Evolutionary conservation across 1,140 invertebrate species (phyloP), one percentile per base, ranked within the genome.

Genomic region (Drosophila lacertosa): DNA sequence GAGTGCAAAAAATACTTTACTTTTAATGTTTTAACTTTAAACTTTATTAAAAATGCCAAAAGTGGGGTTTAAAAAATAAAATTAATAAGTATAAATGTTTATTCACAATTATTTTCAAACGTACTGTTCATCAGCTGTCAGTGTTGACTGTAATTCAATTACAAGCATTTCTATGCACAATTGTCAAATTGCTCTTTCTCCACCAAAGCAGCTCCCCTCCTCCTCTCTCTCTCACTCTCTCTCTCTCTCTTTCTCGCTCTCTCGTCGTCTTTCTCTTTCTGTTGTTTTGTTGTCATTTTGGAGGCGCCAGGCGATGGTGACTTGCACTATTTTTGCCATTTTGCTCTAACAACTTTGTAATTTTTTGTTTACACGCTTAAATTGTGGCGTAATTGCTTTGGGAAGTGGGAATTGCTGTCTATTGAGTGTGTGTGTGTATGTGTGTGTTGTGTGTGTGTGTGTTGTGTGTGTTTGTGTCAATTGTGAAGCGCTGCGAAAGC

Each of bases 291-390:
- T 65, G 37, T 65, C 60, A 57, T 68, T 76, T 71, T 71, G 66
- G 29, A 72, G 70, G 76, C 79, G 72, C 72, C 60, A 74, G 55
- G 55, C 37, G 44, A 42, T 48, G 29, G 74, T 86, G 81, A 84
- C 81, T 84, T 77, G 81, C 81, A 81, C n/a, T 68, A 47, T 67
- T 53, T 58, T 72, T 88, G 82, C 82, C 66, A 78, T 88, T 86
- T 88, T 82, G 70, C 64, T 59, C 82, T 76, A 84, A 84, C 81
- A 88, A 86, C 77, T 86, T 86, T 88, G 77, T 86, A 88, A 88
- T 88, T 88, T 88, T 88, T 88, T 88, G 82, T 88, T 88, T 88
- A 82, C 82, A 82, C 77, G 82, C 82, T 82, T 88, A 88, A 88
- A 88, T 88, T 78, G 77, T 82, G 67, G 58, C 77, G 83, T 88